A percentile compares a stretch with the other conserved stretches of the same genome.
Conservation (phyloP, 2,888 invertebrate genomes). For the Drosophila antonietae region DNA sequence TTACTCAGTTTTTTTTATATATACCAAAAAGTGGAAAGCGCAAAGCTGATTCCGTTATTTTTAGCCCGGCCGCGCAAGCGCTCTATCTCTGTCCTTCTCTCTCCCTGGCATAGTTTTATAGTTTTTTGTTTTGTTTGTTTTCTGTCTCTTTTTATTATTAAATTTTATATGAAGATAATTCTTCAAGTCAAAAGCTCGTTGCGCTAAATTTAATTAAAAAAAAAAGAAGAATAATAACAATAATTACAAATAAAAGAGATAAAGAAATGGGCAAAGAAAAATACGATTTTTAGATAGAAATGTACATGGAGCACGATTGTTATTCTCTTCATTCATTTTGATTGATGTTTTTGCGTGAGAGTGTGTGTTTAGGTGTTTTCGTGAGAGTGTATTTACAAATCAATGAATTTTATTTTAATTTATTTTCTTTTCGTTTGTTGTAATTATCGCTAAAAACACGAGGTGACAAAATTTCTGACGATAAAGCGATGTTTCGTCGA, state of each 20-base stretch:
- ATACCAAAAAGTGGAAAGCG: background rate
- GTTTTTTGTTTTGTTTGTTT: background rate
- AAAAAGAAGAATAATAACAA: conserved; percentile 10
- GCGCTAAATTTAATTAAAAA: conserved; percentile 33
- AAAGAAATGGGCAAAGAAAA: background rate
- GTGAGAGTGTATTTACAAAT: conserved; percentile 55
- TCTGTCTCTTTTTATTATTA: conserved; percentile 29
- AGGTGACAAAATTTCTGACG: conserved; percentile 31
- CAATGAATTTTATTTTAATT: conserved; percentile 31
- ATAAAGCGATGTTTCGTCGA: conserved; percentile 14
- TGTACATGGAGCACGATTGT: conserved; percentile 45
- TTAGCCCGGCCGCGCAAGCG: conserved; percentile 4
- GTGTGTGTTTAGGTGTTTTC: conserved; percentile 17
- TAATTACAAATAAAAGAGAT: conserved; percentile 15
- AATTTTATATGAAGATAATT: conserved; percentile 34
- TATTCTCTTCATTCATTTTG: conserved; percentile 29
- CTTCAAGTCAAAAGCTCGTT: conserved; percentile 45
- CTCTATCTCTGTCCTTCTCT: background rate
- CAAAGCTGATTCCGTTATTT: background rate
- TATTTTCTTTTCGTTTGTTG: conserved; percentile 24
- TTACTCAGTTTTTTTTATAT: background rate
- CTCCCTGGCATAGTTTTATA: background rate
- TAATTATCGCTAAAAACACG: conserved; percentile 49
- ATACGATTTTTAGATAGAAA: conserved; percentile 15
- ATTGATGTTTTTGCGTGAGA: conserved; percentile 17